Evolutionary conservation across 2,888 invertebrate species (phyloP), one percentile per base, ranked within the genome.

Genomic region (Gonocerus acuteangulatus): DNA sequence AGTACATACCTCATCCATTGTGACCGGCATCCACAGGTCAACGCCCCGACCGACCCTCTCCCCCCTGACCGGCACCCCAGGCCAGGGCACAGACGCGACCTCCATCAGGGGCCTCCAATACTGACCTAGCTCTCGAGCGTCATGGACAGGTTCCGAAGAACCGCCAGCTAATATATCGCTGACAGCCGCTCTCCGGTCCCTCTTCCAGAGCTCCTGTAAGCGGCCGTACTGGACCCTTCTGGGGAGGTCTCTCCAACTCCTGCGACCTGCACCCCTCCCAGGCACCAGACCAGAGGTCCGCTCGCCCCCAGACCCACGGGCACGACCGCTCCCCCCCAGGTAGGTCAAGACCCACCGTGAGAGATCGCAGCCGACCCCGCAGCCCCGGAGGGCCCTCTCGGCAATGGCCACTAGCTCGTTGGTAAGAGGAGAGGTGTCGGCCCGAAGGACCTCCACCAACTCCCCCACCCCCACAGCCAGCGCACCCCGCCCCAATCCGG

Each of bases 191-290:
- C 48, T 48, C 48, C 23, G 19, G 27, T 48, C 48, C 27, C n/a
- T 48, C 22, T 48, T 48, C 48, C 48, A 48, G 2, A 48, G 15
- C n/a, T 48, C 48, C 48, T 48, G 23, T 27, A 13, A 22, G 21
- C 48, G 22, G 22, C n/a, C n/a, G n/a, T n/a, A n/a, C n/a, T n/a
- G n/a, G n/a, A n/a, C n/a, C n/a, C n/a, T n/a, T n/a, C n/a, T n/a
- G n/a, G n/a, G n/a, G n/a, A n/a, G n/a, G n/a, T n/a, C n/a, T n/a
- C n/a, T n/a, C n/a, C n/a, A n/a, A n/a, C 2, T 7, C 1, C 18
- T 2, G 1, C n/a, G 21, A 9, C 48, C 15, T 6, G 2, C 13
- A 1, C 2, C 15, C 48, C 48, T 27, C 9, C 4, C 11, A 1
- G 6, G 23, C 1, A 1, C 15, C 7, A 7, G 23, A 1, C 1